Evolutionary conservation across 2,797 vertebrate genomes (phyloP).

Genomic region (Spinus pinus): DNA sequence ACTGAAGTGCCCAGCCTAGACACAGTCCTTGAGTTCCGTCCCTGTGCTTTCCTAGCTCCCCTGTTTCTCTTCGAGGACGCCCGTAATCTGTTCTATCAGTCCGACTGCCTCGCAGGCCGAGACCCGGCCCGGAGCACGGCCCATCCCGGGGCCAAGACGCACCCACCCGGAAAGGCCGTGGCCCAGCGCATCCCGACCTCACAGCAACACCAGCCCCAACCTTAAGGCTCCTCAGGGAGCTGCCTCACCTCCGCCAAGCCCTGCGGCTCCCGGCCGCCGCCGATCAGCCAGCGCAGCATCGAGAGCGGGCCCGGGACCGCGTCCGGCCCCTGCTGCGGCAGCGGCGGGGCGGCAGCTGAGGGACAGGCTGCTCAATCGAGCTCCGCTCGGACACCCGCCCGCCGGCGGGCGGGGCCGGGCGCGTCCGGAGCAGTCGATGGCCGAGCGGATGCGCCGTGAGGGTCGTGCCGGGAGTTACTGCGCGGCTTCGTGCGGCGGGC

Average conservation of each 20-base stretch:
- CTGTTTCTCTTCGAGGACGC: no score
- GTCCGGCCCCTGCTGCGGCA: no score
- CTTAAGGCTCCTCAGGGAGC: not conserved
- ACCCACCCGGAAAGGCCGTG: rapidly evolving
- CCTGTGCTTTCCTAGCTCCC: not conserved
- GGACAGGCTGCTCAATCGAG: not conserved
- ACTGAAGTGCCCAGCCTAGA: no score
- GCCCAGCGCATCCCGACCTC: no score
- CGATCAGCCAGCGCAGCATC: slow-evolving; percentile 95
- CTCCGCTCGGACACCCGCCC: not conserved
- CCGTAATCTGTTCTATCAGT: rapidly evolving
- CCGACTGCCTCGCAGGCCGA: not conserved
- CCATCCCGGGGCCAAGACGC: no score
- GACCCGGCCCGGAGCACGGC: not conserved
- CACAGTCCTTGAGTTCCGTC: no score
- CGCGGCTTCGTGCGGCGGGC: rapidly evolving
- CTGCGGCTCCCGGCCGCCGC: slow-evolving; percentile 86
- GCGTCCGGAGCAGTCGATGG: not conserved
- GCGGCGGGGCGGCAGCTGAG: no score
- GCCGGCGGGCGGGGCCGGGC: not conserved
- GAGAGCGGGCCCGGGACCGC: no score
- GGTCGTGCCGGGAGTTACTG: rapidly evolving
- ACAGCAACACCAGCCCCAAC: no score
- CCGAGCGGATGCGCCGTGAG: not conserved
- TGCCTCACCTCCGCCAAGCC: slow-evolving; percentile 82